These are phyloP conservation scores for Syrista parreyssii DNA, from an alignment of 2,888 invertebrate species.

Conservation along the genomic window DNA sequence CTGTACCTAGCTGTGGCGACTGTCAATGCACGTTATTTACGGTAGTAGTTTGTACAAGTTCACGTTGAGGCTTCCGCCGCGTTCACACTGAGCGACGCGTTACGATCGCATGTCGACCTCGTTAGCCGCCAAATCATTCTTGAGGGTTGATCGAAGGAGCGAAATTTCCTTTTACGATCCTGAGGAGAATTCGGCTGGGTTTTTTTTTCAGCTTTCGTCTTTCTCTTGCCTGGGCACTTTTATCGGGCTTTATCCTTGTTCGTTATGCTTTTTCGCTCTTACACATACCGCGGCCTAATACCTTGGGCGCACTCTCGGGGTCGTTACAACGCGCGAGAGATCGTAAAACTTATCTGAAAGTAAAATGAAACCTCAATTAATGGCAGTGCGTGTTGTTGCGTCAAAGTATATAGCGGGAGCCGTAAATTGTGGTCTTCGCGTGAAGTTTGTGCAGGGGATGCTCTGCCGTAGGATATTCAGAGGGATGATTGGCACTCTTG, in stretches of 20 bases:
- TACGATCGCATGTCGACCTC: background rate
- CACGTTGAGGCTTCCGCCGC: background rate
- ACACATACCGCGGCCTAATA: background rate
- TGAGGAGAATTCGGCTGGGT: background rate
- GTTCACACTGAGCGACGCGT: background rate
- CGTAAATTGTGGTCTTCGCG: background rate
- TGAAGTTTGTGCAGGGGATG: background rate
- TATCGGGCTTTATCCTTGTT: slow-evolving; percentile 33
- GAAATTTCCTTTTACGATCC: slow-evolving; percentile 2
- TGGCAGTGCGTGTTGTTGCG: background rate
- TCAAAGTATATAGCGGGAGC: background rate
- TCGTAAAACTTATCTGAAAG: slow-evolving; percentile 7
- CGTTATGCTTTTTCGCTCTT: slow-evolving; percentile 26
- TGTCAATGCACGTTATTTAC: background rate
- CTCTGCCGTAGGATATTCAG: background rate
- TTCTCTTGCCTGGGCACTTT: background rate
- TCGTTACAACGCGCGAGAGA: background rate
- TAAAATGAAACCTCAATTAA: slow-evolving; percentile 8
- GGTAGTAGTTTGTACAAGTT: background rate
- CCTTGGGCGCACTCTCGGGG: background rate
- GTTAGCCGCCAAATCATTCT: background rate
- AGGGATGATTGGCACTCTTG: background rate
- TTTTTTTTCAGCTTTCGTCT: background rate
- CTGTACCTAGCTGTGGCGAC: background rate
- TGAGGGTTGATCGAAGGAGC: background rate